Conservation (phyloP, 2,888 invertebrate genomes). For the Acleris laterana region DNA sequence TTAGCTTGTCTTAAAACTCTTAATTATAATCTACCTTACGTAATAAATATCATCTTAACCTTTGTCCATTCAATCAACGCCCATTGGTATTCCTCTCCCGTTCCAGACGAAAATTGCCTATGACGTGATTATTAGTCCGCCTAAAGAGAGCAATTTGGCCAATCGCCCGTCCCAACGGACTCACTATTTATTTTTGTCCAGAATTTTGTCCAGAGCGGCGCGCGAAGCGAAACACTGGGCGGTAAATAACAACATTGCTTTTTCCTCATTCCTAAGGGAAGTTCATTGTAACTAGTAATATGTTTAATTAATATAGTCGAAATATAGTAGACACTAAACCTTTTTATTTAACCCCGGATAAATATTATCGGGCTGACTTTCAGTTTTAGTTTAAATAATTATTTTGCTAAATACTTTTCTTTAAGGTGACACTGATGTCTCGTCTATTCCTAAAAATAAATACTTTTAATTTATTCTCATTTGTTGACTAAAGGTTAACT, state of each 20-base stretch:
- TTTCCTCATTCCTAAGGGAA: background rate
- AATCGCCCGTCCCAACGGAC: constrained; percentile 53
- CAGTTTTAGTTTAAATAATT: too few species aligned
- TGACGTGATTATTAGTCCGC: constrained; percentile 38
- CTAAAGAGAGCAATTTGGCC: constrained; percentile 40
- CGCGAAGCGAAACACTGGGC: constrained; percentile 28
- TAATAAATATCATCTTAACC: constrained; percentile 1
- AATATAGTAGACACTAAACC: too few species aligned
- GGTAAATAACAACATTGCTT: constrained; percentile 18
- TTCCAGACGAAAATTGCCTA: constrained; percentile 36
- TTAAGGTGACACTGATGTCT: too few species aligned
- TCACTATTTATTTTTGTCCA: constrained; percentile 47
- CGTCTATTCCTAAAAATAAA: too few species aligned
- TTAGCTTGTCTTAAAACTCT: too few species aligned
- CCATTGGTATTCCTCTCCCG: constrained; percentile 35
- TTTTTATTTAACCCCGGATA: too few species aligned
- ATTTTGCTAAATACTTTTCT: too few species aligned
- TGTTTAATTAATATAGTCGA: too few species aligned
- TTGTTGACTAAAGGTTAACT: too few species aligned
- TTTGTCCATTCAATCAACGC: constrained; percentile 34
- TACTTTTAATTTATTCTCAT: too few species aligned
- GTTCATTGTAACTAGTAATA: too few species aligned
- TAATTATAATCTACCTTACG: background rate
- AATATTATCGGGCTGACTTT: too few species aligned
- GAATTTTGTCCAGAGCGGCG: constrained; percentile 35